Conservation (phyloP, 2,888 invertebrate species). For the Plebejus argus region DNA sequence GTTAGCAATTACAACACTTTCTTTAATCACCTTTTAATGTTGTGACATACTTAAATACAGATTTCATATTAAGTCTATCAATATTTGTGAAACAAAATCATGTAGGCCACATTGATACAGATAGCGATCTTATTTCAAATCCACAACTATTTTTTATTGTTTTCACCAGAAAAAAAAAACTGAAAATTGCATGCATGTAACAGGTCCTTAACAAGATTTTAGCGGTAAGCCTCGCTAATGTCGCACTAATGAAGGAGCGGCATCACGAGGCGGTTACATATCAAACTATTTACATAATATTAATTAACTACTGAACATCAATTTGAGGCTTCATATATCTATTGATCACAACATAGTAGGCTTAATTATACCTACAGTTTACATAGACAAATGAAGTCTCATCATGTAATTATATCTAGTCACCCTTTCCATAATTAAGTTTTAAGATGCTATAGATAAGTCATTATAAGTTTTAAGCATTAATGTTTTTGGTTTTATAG, state of each 20-base stretch:
- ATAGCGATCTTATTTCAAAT: no score
- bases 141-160: no score
- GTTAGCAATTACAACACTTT: no score
- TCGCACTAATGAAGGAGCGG: slow-evolving; percentile 11
- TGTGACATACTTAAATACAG: no score
- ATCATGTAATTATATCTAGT: background rate
- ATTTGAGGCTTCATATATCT: slow-evolving; percentile 8
- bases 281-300: slow-evolving; percentile 26
- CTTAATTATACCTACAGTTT: background rate
- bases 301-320: slow-evolving; percentile 15
- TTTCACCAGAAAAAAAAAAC: background rate
- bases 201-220: background rate
- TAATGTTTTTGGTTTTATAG: background rate
- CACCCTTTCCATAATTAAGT: background rate
- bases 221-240: slow-evolving; percentile 10
- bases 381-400: background rate
- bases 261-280: background rate
- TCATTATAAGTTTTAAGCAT: background rate
- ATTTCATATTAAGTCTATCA: no score
- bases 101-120: no score
- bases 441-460: background rate
- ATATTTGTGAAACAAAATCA: no score
- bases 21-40: no score
- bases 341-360: background rate
- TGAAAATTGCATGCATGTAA: background rate